These are phyloP conservation scores for Epizoanthus fatuus DNA, from an alignment of 92 coral and sea anemone species.

Conservation along the genomic window DNA sequence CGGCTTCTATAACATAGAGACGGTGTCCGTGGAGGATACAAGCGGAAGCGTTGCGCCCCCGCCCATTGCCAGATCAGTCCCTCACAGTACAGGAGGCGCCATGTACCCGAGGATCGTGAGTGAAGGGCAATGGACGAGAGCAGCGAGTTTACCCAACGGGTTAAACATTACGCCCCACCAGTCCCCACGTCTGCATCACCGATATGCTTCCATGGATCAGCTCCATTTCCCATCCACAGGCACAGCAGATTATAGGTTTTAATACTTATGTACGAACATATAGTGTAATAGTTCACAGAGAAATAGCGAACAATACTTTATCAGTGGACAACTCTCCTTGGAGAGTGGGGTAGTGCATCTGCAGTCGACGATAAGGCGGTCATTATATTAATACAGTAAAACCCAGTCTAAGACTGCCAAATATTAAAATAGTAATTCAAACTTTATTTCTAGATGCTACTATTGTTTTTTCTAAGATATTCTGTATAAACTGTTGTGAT, in stretches of 20 bases:
- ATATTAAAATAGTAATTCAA: too few species aligned
- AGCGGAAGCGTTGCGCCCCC: not conserved
- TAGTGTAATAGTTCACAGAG: too few species aligned
- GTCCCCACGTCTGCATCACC: not conserved
- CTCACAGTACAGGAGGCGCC: not conserved
- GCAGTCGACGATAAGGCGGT: too few species aligned
- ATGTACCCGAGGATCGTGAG: not conserved
- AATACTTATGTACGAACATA: not conserved
- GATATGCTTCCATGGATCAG: slow-evolving; percentile 18
- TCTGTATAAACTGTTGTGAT: too few species aligned
- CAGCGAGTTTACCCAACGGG: slow-evolving; percentile 23
- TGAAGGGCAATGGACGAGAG: not conserved
- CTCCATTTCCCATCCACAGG: slow-evolving; percentile 29
- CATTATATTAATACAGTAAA: too few species aligned
- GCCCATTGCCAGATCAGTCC: not conserved
- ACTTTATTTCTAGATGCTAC: too few species aligned
- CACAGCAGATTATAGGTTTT: not conserved
- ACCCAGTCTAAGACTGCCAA: too few species aligned
- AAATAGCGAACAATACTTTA: too few species aligned
- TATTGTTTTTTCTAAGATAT: too few species aligned
- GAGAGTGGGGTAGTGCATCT: too few species aligned
- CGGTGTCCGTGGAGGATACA: not conserved
- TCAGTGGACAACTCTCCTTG: too few species aligned
- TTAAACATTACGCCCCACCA: not conserved
- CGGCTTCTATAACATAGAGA: not conserved